A percentile compares a stretch with the other conserved stretches of the same genome.
These are phyloP conservation scores for Macaca mulatta DNA, from an alignment of 2,113 vertebrate genomes.

Conservation along the genomic window DNA sequence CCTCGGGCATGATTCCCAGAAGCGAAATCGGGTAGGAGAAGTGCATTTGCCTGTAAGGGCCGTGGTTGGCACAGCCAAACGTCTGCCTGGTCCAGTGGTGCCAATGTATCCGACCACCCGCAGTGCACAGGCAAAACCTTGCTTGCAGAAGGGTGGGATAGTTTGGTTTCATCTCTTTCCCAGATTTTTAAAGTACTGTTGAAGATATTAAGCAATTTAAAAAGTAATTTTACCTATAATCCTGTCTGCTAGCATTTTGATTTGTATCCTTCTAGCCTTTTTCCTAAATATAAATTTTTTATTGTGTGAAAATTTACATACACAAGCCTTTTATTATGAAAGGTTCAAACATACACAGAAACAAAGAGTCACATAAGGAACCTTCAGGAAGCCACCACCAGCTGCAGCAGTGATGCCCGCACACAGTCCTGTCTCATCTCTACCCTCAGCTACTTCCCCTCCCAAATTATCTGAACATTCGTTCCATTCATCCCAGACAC, in stretches of 20 bases:
- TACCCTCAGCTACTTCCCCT: background rate
- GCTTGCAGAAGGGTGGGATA: background rate
- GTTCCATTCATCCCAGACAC: background rate
- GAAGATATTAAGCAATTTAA: background rate
- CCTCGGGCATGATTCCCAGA: background rate
- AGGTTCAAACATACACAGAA: background rate
- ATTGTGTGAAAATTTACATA: background rate
- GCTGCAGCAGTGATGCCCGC: background rate
- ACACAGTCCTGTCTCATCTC: background rate
- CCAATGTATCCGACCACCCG: background rate
- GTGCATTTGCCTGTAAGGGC: background rate
- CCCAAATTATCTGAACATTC: background rate
- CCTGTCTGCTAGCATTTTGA: background rate
- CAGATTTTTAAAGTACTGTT: background rate
- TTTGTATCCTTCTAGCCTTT: background rate
- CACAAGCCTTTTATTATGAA: background rate
- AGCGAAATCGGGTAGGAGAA: background rate
- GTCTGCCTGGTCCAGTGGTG: background rate
- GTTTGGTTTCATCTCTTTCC: background rate
- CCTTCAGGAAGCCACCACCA: background rate
- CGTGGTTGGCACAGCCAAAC: background rate
- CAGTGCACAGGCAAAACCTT: background rate
- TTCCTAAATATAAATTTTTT: background rate
- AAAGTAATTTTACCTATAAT: conserved; percentile 16
- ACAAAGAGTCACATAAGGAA: background rate